phyloP scores from a whole-genome alignment of 2,797 vertebrate species.

The Poecilia velifera region DNA sequence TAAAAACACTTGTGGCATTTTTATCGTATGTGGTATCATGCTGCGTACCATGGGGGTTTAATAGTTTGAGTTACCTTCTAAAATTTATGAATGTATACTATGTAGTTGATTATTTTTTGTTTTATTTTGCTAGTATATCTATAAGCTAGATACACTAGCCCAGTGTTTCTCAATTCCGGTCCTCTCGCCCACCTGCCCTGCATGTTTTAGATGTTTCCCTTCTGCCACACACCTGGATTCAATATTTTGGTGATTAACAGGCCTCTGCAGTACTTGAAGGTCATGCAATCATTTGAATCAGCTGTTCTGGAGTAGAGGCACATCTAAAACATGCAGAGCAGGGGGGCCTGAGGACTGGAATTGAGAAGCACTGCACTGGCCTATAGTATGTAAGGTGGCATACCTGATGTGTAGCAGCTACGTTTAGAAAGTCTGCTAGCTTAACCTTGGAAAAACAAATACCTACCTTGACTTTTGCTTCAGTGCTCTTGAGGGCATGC shows the following conservation, averaged over 20 bases:
- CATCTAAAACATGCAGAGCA: too few species aligned
- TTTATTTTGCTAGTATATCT: neutral
- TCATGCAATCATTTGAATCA: too few species aligned
- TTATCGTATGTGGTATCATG: neutral
- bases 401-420: slow-evolving; percentile 13
- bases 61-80: neutral
- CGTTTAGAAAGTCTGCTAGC: neutral
- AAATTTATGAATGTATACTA: neutral
- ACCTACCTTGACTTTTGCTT: slow-evolving; percentile 41
- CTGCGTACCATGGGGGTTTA: neutral
- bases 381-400: neutral
- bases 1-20: neutral
- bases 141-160: neutral
- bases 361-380: neutral
- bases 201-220: too few species aligned
- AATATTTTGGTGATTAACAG: too few species aligned
- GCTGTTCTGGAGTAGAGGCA: too few species aligned
- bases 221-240: too few species aligned
- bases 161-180: too few species aligned
- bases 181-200: too few species aligned
- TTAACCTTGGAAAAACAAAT: slow-evolving; percentile 49
- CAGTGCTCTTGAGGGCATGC: slow-evolving; percentile 34
- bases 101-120: neutral
- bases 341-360: too few species aligned
- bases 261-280: too few species aligned